These are phyloP conservation scores for Octodon degus DNA, from an alignment of 2,113 vertebrate species.

Conservation along the genomic window DNA sequence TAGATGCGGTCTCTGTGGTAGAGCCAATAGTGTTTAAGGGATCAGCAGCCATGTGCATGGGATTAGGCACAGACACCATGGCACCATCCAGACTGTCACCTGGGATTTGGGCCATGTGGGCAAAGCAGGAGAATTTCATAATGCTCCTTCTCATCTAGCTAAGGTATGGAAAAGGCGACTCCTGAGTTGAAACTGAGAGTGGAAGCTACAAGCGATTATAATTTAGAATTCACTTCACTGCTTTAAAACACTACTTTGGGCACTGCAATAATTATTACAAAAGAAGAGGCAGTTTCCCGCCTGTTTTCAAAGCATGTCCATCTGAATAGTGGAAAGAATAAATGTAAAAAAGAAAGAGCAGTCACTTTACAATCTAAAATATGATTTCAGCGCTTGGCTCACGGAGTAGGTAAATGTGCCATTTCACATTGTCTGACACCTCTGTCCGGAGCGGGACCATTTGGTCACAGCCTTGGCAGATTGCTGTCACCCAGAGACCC, in stretches of 20 bases:
- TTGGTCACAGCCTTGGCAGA: constrained; percentile 66
- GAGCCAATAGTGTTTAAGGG: not conserved
- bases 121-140: not conserved
- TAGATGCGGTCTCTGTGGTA: not conserved
- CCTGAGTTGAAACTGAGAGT: not conserved
- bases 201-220: not conserved
- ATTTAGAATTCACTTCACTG: not conserved
- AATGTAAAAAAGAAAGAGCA: constrained; percentile 62
- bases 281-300: constrained; percentile 2
- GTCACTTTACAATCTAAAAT: constrained; percentile 65
- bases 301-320: constrained; percentile 58
- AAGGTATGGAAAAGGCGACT: not conserved
- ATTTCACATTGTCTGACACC: constrained; percentile 56
- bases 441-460: constrained; percentile 59
- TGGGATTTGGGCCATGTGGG: not conserved
- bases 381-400: constrained; percentile 70
- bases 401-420: constrained; percentile 56
- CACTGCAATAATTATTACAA: not conserved
- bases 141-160: not conserved
- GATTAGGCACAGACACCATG: not conserved
- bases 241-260: constrained; percentile 19
- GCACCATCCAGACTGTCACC: not conserved
- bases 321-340: constrained; percentile 38
- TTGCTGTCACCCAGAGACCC: constrained; percentile 67
- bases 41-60: not conserved